A percentile compares a stretch with the other conserved stretches of the same genome.
Evolutionary conservation across 2,113 vertebrate species (phyloP).

Genomic region (Hippopotamus amphibius): DNA sequence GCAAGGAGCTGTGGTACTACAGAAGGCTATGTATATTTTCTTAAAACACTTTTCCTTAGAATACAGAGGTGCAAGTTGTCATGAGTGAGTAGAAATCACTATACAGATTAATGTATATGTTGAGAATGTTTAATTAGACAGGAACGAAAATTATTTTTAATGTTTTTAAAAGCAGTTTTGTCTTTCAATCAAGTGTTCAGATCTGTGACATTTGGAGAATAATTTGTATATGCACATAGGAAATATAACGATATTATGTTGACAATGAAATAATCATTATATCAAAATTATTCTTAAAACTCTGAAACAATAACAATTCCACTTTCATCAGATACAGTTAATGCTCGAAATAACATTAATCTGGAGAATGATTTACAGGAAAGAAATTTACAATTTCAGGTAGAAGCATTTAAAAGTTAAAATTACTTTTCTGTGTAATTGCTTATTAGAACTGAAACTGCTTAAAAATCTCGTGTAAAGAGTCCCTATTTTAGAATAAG

Average conservation of each 20-base stretch:
- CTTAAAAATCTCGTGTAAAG: background rate
- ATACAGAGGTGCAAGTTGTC: background rate
- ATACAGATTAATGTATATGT: background rate
- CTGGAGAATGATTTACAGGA: slow-evolving; percentile 10
- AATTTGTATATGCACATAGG: background rate
- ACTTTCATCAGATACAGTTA: slow-evolving; percentile 18
- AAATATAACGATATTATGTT: background rate
- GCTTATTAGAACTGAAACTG: background rate
- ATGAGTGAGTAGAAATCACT: background rate
- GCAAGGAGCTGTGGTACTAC: background rate
- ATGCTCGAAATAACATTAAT: background rate
- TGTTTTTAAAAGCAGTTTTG: background rate
- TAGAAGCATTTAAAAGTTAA: slow-evolving; percentile 15
- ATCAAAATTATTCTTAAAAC: slow-evolving; percentile 47
- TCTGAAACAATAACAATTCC: background rate
- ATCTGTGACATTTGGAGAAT: background rate
- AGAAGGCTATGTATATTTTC: background rate
- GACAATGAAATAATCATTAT: slow-evolving; percentile 10
- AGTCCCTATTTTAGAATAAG: background rate
- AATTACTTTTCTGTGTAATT: slow-evolving; percentile 9
- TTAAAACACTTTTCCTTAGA: background rate
- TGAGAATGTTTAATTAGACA: background rate
- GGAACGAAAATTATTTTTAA: slow-evolving; percentile 4
- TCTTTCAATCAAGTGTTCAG: slow-evolving; percentile 43
- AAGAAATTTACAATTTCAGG: background rate